A percentile compares a stretch with the other conserved stretches of the same genome.
phyloP scores from a whole-genome alignment of 2,113 vertebrate genomes.

The Corydoras sp. region DNA sequence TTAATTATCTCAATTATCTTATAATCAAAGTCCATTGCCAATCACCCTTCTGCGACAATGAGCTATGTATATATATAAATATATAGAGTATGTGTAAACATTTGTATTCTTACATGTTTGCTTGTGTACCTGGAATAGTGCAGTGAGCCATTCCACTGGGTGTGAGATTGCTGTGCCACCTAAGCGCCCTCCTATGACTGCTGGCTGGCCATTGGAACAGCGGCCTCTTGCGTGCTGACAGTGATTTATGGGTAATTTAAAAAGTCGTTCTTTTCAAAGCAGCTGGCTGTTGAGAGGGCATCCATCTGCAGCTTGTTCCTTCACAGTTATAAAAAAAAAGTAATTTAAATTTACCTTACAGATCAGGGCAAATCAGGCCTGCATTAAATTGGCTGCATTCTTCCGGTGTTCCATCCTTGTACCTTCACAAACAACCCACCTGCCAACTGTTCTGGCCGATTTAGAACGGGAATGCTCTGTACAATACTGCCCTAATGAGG shows the following conservation, averaged over 20 bases:
- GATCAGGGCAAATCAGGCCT: constrained; percentile 53
- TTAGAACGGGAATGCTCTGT: neutral
- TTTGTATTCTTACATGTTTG: constrained; percentile 20
- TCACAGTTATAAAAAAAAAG: constrained; percentile 55
- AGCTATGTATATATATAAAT: constrained; percentile 1
- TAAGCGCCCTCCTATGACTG: constrained; percentile 47
- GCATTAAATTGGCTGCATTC: constrained; percentile 50
- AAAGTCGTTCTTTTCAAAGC: constrained; percentile 70
- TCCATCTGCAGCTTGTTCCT: constrained; percentile 62
- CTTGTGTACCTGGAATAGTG: constrained; percentile 32
- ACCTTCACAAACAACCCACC: constrained; percentile 35
- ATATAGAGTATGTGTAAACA: constrained; percentile 23
- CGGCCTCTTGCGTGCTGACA: constrained; percentile 59
- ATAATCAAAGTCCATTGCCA: no score
- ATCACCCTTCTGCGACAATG: no score
- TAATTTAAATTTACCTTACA: constrained; percentile 64
- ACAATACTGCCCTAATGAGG: neutral
- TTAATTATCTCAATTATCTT: no score
- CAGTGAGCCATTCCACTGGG: constrained; percentile 34
- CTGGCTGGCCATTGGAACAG: constrained; percentile 48
- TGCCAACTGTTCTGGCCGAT: constrained; percentile 19
- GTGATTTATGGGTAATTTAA: constrained; percentile 73
- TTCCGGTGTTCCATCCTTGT: constrained; percentile 22
- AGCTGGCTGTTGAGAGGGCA: constrained; percentile 61
- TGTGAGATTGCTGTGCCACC: constrained; percentile 49